Evolutionary conservation across 1,140 invertebrate genomes (phyloP), one percentile per base, ranked within the genome.

Genomic region (Epicauta chinensis): DNA sequence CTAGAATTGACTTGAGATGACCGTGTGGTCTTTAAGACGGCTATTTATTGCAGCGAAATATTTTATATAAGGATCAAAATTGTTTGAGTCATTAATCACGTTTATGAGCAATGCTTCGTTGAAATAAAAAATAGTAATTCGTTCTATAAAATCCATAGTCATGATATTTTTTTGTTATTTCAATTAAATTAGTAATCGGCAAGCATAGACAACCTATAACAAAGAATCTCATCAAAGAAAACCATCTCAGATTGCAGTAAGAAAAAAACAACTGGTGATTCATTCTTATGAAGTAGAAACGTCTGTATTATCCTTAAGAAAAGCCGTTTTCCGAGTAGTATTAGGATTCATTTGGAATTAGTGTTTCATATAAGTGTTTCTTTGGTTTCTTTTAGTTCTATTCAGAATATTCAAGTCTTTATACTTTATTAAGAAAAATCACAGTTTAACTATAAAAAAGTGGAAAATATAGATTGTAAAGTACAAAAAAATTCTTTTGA

Each of bases 401-500:
- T 47, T 39, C 37, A 30, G 39, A 34, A 40, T 40, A 43, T 51
- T 42, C 50, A 30, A 39, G 15, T 31, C 34, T 17, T 47, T 38
- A 36, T 15, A 47, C 38, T 47, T 36, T 38, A 47, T 47, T 34
- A 45, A 47, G 54, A 56, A 56, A 56, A 51, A 56, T 46, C 9
- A 43, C 44, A 1, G 36, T 51, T 46, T 56, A 56, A 56, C 42
- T 37, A 42, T 51, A 51, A 56, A 51, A 56, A 56, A 56, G 51
- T 30, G 30, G 10, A 29, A 10, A 47, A 45, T 38, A 39, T 56
- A 48, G 48, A 31, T 39, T 56, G 35, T 43, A 56, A 51, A 56
- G 48, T 56, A 48, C 48, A 56, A 30, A 51, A 43, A 42, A 37
- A 45, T 37, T 56, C 51, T 34, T 47, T 36, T 51, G 37, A 42